Evolutionary conservation across 1,140 invertebrate species (phyloP).

Genomic region (Meloidogyne exigua): DNA sequence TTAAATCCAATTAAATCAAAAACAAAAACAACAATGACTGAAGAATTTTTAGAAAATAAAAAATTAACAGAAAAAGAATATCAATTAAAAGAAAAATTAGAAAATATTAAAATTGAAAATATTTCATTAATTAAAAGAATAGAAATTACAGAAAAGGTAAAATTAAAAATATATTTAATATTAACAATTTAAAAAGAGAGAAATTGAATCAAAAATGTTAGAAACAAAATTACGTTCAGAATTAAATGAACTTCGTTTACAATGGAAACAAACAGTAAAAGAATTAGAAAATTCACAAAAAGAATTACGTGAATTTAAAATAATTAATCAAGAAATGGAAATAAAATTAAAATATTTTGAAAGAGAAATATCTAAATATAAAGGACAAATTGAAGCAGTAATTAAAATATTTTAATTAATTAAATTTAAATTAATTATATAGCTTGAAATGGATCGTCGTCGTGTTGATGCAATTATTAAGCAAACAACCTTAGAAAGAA

Average conservation of each 20-base stretch:
- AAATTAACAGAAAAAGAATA: background rate
- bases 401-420: background rate
- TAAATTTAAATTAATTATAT: constrained; percentile 11
- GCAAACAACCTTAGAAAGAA: constrained; percentile 31
- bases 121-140: background rate
- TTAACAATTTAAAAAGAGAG: background rate
- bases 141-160: background rate
- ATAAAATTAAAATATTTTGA: constrained; percentile 4
- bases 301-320: constrained; percentile 7
- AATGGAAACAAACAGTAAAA: constrained; percentile 7
- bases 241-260: constrained; percentile 5
- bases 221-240: constrained; percentile 2
- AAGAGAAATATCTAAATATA: constrained; percentile 8
- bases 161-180: background rate
- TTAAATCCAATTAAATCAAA: background rate
- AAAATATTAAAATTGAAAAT: background rate
- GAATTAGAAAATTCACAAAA: constrained; percentile 7
- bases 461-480: constrained; percentile 28
- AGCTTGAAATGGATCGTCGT: constrained; percentile 30
- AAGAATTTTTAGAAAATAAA: background rate
- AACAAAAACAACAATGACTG: background rate
- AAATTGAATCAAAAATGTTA: background rate
- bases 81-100: background rate
- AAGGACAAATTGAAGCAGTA: constrained; percentile 29
- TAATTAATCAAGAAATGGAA: constrained; percentile 6